A percentile compares a stretch with the other conserved stretches of the same genome.
Evolutionary conservation across 2,797 vertebrate genomes (phyloP).

Genomic region (Macrochelys suwanniensis): DNA sequence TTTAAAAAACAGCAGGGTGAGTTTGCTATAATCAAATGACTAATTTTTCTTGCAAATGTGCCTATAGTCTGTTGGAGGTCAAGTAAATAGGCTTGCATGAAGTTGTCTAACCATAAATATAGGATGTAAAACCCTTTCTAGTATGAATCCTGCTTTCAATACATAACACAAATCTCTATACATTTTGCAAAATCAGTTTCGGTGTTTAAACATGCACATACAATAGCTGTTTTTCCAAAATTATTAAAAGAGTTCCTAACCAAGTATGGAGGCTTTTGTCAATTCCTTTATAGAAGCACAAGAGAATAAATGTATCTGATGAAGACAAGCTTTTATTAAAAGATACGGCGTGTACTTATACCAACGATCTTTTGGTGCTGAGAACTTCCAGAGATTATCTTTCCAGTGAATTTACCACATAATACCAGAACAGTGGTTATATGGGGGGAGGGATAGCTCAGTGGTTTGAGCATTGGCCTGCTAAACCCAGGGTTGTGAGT

Average conservation of each 20-base stretch:
- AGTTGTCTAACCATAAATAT: neutral
- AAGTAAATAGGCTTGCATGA: neutral
- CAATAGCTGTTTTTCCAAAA: neutral
- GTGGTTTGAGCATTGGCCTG: no score
- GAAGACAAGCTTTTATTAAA: neutral
- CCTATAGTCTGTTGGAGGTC: neutral
- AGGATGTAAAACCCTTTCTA: neutral
- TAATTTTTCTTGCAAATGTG: neutral
- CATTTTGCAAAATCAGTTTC: neutral
- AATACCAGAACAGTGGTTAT: no score
- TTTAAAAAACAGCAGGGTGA: neutral
- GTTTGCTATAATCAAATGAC: neutral
- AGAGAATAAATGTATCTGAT: neutral
- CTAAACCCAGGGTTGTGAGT: no score
- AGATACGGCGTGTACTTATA: rapidly evolving
- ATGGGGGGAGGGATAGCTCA: no score
- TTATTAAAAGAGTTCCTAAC: neutral
- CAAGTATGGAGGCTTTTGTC: neutral
- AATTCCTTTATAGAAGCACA: neutral
- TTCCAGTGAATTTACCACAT: rapidly evolving
- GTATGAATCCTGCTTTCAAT: neutral
- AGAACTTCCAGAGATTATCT: neutral
- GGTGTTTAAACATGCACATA: neutral
- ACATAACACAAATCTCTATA: neutral
- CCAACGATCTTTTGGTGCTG: neutral